These are phyloP conservation scores for Agrochola lychnidis DNA, from an alignment of 2,888 invertebrate genomes.

Conservation along the genomic window DNA sequence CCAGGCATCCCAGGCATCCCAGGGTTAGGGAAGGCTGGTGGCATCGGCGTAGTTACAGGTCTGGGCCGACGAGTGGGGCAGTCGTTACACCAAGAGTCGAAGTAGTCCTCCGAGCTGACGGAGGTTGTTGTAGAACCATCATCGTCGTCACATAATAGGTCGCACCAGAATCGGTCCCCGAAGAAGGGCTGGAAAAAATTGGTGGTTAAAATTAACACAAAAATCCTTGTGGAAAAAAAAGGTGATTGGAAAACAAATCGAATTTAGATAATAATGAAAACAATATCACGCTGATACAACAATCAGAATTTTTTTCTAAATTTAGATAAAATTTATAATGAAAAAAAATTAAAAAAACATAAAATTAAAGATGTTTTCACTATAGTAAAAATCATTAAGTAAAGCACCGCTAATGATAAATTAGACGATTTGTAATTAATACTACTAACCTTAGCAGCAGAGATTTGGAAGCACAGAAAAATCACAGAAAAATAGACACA, in stretches of 20 bases:
- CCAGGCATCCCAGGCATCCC: conserved; percentile 14
- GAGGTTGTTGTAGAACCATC: conserved; percentile 61
- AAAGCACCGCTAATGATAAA: background rate
- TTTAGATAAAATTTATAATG: background rate
- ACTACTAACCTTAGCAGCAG: conserved; percentile 80
- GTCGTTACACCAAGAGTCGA: conserved; percentile 43
- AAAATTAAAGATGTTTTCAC: background rate
- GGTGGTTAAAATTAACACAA: background rate
- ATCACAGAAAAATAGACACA: conserved; percentile 77
- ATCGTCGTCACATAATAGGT: conserved; percentile 76
- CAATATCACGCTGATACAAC: background rate
- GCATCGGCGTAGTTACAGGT: conserved; percentile 47
- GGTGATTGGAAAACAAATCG: too few relatives aligned
- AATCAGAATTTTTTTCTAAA: background rate
- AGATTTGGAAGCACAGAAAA: conserved; percentile 76
- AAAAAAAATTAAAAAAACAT: background rate
- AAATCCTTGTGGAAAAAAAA: background rate
- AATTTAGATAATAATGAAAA: background rate
- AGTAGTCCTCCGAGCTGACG: conserved; percentile 46
- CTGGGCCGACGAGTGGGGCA: conserved; percentile 46
- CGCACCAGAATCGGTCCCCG: conserved; percentile 71
- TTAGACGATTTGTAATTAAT: background rate
- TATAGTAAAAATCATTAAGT: background rate
- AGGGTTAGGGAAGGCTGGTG: conserved; percentile 13
- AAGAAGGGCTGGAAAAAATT: conserved; percentile 75